phyloP scores from a whole-genome alignment of 64 coral and sea anemone genomes.

The Montipora capricornis region DNA sequence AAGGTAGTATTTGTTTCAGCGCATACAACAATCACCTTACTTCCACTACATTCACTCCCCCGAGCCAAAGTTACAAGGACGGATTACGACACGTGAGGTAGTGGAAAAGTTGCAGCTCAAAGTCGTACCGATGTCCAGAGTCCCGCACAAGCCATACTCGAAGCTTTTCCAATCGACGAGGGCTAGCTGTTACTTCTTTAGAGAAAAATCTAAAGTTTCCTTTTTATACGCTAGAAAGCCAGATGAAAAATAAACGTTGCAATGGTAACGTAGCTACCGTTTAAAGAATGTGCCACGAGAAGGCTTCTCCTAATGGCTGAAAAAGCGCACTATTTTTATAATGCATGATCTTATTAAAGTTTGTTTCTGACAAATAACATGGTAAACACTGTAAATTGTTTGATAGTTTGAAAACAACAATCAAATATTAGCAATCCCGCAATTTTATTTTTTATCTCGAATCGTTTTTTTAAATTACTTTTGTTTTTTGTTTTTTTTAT shows the following conservation, averaged over 20 bases:
- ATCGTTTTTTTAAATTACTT: too few species aligned
- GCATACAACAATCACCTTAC: not conserved
- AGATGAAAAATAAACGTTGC: not conserved
- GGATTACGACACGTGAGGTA: not conserved
- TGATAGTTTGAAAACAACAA: not conserved
- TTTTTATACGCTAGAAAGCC: not conserved
- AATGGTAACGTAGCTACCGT: constrained; percentile 1
- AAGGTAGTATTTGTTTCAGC: not conserved
- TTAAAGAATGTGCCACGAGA: constrained; percentile 47
- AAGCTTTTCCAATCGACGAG: not conserved
- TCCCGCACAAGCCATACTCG: constrained; percentile 25
- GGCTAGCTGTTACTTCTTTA: not conserved
- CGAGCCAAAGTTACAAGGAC: not conserved
- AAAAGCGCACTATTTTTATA: not conserved
- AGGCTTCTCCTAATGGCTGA: constrained; percentile 10
- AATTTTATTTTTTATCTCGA: not conserved
- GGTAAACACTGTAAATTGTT: not conserved
- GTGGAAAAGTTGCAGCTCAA: not conserved
- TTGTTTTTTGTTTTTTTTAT: too few species aligned
- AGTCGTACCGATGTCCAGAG: constrained; percentile 1
- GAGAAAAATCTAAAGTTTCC: not conserved
- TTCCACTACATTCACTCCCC: not conserved
- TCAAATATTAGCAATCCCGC: not conserved
- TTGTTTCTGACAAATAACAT: not conserved
- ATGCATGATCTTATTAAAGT: not conserved